phyloP scores from a whole-genome alignment of 2,797 vertebrate genomes.

The Molossus alvarezi region DNA sequence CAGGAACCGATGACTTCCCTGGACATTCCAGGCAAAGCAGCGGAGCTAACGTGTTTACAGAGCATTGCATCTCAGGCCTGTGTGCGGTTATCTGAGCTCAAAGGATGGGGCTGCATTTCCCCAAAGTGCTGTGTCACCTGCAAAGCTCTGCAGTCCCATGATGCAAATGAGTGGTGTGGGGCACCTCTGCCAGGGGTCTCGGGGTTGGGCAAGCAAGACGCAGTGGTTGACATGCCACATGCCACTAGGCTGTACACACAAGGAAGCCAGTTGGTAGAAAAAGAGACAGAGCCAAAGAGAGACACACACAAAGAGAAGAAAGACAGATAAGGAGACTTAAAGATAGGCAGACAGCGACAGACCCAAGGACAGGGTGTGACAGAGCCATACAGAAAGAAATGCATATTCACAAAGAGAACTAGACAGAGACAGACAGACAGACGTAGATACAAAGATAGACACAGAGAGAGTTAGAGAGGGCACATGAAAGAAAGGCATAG shows the following conservation, averaged over 20 bases:
- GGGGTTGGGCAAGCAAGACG: not conserved
- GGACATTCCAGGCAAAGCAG: slow-evolving; percentile 46
- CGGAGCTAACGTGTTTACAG: not conserved
- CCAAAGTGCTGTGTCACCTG: fast-evolving
- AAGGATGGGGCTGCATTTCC: fast-evolving
- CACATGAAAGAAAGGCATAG: not conserved
- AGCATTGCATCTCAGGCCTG: not conserved
- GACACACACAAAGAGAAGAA: not conserved
- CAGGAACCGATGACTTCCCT: not conserved
- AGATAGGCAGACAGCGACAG: not conserved
- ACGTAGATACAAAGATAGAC: not conserved
- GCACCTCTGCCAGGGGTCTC: too few species aligned
- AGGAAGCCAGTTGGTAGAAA: not conserved
- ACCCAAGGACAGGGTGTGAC: too few species aligned
- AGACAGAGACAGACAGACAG: not conserved
- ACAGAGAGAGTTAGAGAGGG: not conserved
- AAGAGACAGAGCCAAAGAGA: not conserved
- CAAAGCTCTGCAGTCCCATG: fast-evolving
- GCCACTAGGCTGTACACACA: fast-evolving
- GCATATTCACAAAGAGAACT: not conserved
- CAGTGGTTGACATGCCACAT: not conserved
- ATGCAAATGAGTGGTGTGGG: not conserved
- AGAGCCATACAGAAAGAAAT: not conserved
- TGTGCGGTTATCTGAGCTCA: not conserved
- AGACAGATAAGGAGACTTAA: not conserved